Base-by-base conservation (phyloP, 2,113 vertebrate species). In the Phrynocephalus versicolor region DNA sequence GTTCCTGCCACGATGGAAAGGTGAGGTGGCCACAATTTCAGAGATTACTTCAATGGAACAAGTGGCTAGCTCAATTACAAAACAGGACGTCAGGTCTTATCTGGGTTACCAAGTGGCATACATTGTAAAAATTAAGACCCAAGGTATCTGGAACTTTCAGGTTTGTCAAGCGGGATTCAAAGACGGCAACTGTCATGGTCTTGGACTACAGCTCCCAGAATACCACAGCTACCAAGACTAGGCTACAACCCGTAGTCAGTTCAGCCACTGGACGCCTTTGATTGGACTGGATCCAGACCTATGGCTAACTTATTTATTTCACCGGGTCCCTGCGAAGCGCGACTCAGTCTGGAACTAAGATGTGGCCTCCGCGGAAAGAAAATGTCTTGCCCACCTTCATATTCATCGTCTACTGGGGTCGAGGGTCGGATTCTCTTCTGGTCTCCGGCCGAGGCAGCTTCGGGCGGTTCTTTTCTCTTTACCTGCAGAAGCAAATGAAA, bases 391-490 rank as follows among this genome's bases (percentile, higher is more conserved):
- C 39, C 76, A 99, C 98, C 98, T 98, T 99, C 99, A 79, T 99
- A 98, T 90, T 99, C 99, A 88, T 99, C 98, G 14, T 99, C 98
- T 2, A 97, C 97, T 0, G 98, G 98, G 18, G 97, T 96, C 0
- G 98, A 99, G 15, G 98, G 98, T 64, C 99, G 95, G 25, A 98
- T 97, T 86, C 98, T 97, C 93, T 99, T 99, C 95, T 96, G 98
- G 93, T 99, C 98, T 23, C 97, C 97, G 0, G 96, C 93, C 0
- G 96, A 93, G 58, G 97, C 94, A 1, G 97, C 89, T 89, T 99
- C 98, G 0, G 98, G 98, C 0, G 99, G 99, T 81, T 98, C 98
- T 94, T 99, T 99, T 95, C 99, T 96, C 91, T 99, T 99, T 89
- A 99, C 98, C 98, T 99, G 30, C 58, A 73, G 37, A 85, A 85